These are phyloP conservation scores for Vanessa cardui DNA, from an alignment of 2,888 invertebrate species.

Conservation along the genomic window DNA sequence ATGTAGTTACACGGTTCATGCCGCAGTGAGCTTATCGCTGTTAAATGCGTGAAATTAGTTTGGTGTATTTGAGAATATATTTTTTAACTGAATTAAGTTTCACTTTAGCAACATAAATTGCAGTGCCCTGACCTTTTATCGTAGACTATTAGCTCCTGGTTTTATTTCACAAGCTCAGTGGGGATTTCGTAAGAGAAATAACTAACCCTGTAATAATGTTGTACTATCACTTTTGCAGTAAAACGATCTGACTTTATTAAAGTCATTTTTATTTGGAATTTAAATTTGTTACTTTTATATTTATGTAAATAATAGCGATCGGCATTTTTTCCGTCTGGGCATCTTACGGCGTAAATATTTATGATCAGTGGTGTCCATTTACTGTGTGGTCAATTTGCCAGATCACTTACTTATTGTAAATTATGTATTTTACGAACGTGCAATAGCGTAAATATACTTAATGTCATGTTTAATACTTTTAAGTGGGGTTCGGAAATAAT, in stretches of 20 bases:
- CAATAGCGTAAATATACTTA: too few species aligned
- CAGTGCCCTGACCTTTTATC: slow-evolving; percentile 36
- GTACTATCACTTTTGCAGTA: slow-evolving; percentile 1
- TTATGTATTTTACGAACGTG: too few species aligned
- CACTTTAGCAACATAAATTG: slow-evolving; percentile 39
- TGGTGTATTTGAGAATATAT: slow-evolving; percentile 32
- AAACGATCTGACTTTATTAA: not conserved
- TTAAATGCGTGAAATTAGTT: slow-evolving; percentile 24
- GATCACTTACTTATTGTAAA: too few species aligned
- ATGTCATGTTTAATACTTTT: too few species aligned
- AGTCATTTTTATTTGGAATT: not conserved
- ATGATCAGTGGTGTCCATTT: too few species aligned
- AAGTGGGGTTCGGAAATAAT: too few species aligned
- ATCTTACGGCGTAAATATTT: too few species aligned
- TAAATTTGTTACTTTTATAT: not conserved
- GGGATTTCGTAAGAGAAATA: slow-evolving; percentile 13
- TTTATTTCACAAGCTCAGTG: slow-evolving; percentile 11
- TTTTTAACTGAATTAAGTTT: slow-evolving; percentile 39
- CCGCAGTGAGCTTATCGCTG: slow-evolving; percentile 16
- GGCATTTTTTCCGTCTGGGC: not conserved
- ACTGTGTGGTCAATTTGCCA: too few species aligned
- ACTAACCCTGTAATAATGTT: slow-evolving; percentile 11
- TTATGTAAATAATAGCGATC: too few species aligned
- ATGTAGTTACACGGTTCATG: not conserved
- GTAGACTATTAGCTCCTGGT: slow-evolving; percentile 30